Evolutionary conservation across 23 tunicate species (phyloP), one percentile per base, ranked within the genome.

Genomic region (Trididemnum miniatum): DNA sequence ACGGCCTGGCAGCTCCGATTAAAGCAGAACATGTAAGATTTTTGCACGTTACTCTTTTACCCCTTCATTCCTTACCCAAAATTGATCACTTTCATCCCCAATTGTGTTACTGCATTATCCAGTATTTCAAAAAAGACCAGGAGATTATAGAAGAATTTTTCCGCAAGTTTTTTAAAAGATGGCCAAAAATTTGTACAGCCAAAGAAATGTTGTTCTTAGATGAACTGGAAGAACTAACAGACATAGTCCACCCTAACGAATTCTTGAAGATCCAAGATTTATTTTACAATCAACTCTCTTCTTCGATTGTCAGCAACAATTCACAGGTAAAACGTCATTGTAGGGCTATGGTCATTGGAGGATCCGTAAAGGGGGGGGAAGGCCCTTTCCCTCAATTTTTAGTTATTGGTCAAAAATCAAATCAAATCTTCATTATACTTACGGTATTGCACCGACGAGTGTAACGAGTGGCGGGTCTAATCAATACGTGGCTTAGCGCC

Each of bases 211-310:
- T 89, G 77, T 95, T 89, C 71, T 82, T 95, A n/a, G 94, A 89
- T 38, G 99, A 95, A 63, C 32, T 95, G 82, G 99, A 95, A 82
- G 99, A 95, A 65, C 35, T 95, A 0, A 85, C 89, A 25, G 99
- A 95, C 82, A 79, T 84, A 24, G 33, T 89, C 74, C 95, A 82
- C 49, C 99, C 95, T 20, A 31, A 59, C 9, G 85, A 95, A 67
- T 95, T 95, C 69, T 23, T 32, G 1, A 85, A 89, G 35, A 52
- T 82, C 26, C 84, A 82, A 26, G 37, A 67, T 4, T 51, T 31
- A 20, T 69, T 89, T 7, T 85, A 89, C 38, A 40, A 25, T 38
- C 91, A 82, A 52, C 72, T 95, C 2, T 81, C 99, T 0, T 77
- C 71, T 59, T 95, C 88, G 71, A 35, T 95, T 5, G 54, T 51